Evolutionary conservation across 2,888 invertebrate species (phyloP).

Genomic region (Scaptomyza caliginosa): DNA sequence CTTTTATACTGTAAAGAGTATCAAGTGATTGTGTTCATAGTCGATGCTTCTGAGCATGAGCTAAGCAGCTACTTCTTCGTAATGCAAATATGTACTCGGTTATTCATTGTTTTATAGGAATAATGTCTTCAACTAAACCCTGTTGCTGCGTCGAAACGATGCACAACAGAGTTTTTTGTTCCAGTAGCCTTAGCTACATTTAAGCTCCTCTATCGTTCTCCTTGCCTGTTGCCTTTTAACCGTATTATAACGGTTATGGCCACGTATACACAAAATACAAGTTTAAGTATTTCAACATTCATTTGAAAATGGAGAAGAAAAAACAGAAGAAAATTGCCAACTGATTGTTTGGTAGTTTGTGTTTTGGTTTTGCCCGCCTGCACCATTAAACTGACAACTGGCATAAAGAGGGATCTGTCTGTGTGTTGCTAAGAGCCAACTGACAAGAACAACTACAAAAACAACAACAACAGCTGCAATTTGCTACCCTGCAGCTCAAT

Average conservation of each 20-base stretch:
- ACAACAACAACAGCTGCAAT: constrained; percentile 23
- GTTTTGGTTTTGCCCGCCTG: constrained; percentile 23
- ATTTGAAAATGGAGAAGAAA: constrained; percentile 36
- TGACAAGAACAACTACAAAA: constrained; percentile 21
- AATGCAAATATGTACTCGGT: constrained; percentile 15
- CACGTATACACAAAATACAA: constrained; percentile 68
- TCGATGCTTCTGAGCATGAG: constrained; percentile 5
- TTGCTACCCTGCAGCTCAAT: constrained; percentile 25
- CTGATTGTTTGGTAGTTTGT: constrained; percentile 66
- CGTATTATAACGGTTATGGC: constrained; percentile 71
- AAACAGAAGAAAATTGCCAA: constrained; percentile 47
- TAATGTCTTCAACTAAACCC: neutral
- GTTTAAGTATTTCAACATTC: constrained; percentile 73
- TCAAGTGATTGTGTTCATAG: constrained; percentile 22
- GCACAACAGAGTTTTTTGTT: no score
- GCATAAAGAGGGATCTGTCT: constrained; percentile 15
- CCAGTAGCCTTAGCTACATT: constrained; percentile 30
- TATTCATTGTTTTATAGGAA: constrained; percentile 15
- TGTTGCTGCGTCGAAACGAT: no score
- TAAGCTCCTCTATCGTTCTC: neutral
- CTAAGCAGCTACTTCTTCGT: constrained; percentile 18
- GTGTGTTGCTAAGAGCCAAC: constrained; percentile 30
- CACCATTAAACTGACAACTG: constrained; percentile 52
- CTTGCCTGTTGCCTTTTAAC: constrained; percentile 39
- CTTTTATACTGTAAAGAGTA: neutral